Evolutionary conservation across 2,888 invertebrate species (phyloP).

Genomic region (Microctonus aethiopoides): DNA sequence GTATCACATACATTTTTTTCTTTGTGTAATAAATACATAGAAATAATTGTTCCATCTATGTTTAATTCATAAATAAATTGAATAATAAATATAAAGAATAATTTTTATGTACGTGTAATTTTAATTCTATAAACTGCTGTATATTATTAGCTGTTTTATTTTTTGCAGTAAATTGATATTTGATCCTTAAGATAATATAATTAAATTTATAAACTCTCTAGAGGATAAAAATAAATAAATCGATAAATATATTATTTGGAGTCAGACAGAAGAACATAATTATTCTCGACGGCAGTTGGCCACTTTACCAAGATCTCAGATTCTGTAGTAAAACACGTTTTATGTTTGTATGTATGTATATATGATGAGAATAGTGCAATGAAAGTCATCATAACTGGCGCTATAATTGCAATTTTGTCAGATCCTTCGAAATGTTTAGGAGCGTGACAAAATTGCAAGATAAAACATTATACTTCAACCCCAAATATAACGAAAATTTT

Average conservation of each 20-base stretch:
- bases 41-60: no score
- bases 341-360: slow-evolving; percentile 5
- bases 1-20: background rate
- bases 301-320: background rate
- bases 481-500: background rate
- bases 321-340: slow-evolving; percentile 16
- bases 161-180: background rate
- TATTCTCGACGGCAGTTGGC: background rate
- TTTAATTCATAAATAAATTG: background rate
- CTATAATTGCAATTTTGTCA: slow-evolving; percentile 15
- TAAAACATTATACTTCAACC: background rate
- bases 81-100: background rate
- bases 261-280: background rate
- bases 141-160: background rate
- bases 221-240: background rate
- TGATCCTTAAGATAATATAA: background rate
- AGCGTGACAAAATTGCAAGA: slow-evolving; percentile 2
- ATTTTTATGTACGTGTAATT: background rate
- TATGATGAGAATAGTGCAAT: slow-evolving; percentile 15
- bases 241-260: background rate
- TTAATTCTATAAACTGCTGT: background rate
- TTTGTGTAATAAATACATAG: background rate
- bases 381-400: slow-evolving; percentile 12
- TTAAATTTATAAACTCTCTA: background rate
- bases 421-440: background rate